Base-by-base conservation (phyloP, 1,140 invertebrate species). In the Eufriesea mexicana region DNA sequence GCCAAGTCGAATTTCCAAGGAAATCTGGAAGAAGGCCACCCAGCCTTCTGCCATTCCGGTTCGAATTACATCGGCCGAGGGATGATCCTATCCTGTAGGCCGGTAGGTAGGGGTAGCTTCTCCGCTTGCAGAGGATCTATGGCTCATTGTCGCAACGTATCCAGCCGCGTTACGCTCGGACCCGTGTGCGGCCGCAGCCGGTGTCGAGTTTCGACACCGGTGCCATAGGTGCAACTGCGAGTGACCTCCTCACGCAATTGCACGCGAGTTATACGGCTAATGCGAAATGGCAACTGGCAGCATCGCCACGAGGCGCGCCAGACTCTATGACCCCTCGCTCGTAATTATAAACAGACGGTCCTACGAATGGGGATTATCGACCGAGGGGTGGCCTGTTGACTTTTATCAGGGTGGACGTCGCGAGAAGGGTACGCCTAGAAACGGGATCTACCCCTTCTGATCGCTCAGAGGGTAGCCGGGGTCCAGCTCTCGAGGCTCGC, bases 201-300 rank as follows among this genome's bases (percentile, higher is more conserved):
- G 82, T 72, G 59, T 84, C 82, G 61, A 61, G 77, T 79, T 79
- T 79, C 82, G 72, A 67, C 49, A 47, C 14, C 47, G 14, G 25
- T 54, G 71, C 4, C 64, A 45, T 68, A 77, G 72, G 45, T 54
- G 80, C 45, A 61, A 71, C 47, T 61, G 47, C 47, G 35, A 54
- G 51, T 54, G 80, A 67, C 74, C 74, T 54, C 54, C 5, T 25
- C 23, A 16, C 8, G 74, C 74, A 83, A 54, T 77, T 71, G 74
- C 66, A 55, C 45, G 66, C 64, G 35, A 54, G 73, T 68, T 67
- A 68, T 61, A 77, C 23, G 74, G 55, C 66, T 87, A 87, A 88
- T 87, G 83, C 75, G 86, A 84, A 74, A 74, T 70, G 82, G 82
- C 76, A 87, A 77, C 28, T 80, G 81, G 55, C 82, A 84, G 81